phyloP scores from a whole-genome alignment of 1,140 invertebrate genomes.

The Teleopsis dalmanni region DNA sequence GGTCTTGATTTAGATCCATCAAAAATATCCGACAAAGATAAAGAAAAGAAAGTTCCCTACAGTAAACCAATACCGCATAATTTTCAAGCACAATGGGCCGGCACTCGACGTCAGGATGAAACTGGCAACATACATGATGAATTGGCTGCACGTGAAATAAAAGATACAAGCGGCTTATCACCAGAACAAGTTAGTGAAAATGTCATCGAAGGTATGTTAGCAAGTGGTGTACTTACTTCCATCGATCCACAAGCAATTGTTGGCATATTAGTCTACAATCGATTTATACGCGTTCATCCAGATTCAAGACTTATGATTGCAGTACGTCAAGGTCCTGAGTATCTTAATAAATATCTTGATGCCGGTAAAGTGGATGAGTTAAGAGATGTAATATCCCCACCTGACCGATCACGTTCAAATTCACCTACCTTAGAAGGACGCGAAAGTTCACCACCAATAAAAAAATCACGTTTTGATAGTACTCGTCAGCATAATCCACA shows the following conservation, averaged over 20 bases:
- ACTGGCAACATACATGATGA: slow-evolving; percentile 39
- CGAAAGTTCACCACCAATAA: slow-evolving; percentile 26
- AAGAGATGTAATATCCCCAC: slow-evolving; percentile 60
- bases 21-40: slow-evolving; percentile 54
- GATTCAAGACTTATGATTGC: slow-evolving; percentile 65
- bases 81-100: slow-evolving; percentile 94
- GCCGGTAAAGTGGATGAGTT: slow-evolving; percentile 71
- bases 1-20: slow-evolving; percentile 76
- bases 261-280: slow-evolving; percentile 58
- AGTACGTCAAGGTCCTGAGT: slow-evolving; percentile 65
- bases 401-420: slow-evolving; percentile 50
- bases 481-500: slow-evolving; percentile 37
- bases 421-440: slow-evolving; percentile 37
- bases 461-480: slow-evolving; percentile 36
- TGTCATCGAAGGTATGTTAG: slow-evolving; percentile 60
- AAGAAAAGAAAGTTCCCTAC: slow-evolving; percentile 80
- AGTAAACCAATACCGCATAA: slow-evolving; percentile 92
- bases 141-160: slow-evolving; percentile 18
- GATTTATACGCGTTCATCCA: slow-evolving; percentile 65
- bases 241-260: slow-evolving; percentile 69
- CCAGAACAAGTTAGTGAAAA: slow-evolving; percentile 62
- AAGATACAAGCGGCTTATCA: slow-evolving; percentile 52
- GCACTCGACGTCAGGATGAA: slow-evolving; percentile 51
- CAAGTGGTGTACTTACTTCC: slow-evolving; percentile 50
- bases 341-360: slow-evolving; percentile 65